Percentiles rank a stretch among this genome's conserved stretches.
Conservation (phyloP, 53 echinoderm and acorn worm genomes). For the Echinometra lucunter region DNA sequence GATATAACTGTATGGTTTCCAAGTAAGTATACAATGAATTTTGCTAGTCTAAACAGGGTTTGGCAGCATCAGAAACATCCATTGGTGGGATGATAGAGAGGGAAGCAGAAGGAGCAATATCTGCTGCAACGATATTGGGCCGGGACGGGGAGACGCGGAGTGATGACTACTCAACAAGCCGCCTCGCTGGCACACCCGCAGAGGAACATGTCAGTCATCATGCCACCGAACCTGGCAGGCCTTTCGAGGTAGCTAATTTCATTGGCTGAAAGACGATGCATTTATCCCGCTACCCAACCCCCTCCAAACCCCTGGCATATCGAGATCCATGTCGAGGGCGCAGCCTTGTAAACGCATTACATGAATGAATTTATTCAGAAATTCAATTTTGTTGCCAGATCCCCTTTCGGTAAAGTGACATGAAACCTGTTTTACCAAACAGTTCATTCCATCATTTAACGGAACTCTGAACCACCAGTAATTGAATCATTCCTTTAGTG, state of each 20-base stretch:
- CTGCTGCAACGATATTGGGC: not conserved
- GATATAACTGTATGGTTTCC: no score
- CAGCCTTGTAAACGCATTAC: conserved; percentile 25
- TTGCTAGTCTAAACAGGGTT: no score
- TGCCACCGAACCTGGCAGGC: conserved; percentile 28
- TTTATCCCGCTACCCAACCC: not conserved
- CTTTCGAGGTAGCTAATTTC: conserved; percentile 59
- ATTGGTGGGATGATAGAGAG: not conserved
- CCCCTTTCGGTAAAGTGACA: not conserved
- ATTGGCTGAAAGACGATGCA: conserved; percentile 47
- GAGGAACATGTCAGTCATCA: conserved; percentile 19
- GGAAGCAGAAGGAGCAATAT: not conserved
- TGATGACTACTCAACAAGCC: not conserved
- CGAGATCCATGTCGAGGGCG: not conserved
- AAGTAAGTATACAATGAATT: no score
- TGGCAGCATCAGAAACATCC: no score
- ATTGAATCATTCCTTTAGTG: conserved; percentile 18
- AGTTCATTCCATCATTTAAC: conserved; percentile 27
- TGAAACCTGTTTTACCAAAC: conserved; percentile 28
- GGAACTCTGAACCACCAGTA: conserved; percentile 17
- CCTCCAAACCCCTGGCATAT: not conserved
- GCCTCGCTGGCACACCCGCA: conserved; percentile 18
- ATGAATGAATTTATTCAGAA: conserved; percentile 21
- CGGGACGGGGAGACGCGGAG: not conserved
- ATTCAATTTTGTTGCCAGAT: conserved; percentile 37